These are phyloP conservation scores for Ligdia adustata DNA, from an alignment of 2,888 invertebrate genomes.

Conservation along the genomic window DNA sequence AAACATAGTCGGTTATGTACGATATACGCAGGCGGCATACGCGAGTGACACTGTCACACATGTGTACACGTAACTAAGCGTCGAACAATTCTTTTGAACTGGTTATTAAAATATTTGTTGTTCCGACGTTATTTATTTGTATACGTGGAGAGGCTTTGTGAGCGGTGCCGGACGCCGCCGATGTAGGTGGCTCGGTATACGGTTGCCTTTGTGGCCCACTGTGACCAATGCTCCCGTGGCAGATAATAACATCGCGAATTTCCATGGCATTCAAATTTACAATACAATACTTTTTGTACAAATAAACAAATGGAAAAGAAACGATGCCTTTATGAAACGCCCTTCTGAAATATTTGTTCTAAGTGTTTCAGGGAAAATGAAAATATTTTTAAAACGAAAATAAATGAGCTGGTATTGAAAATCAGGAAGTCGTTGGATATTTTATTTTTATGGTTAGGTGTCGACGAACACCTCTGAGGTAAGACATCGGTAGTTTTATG, in stretches of 20 bases:
- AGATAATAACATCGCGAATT: conserved; percentile 72
- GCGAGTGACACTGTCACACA: conserved; percentile 63
- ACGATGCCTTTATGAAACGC: conserved; percentile 24
- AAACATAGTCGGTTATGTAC: conserved; percentile 31
- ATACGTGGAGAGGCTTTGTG: conserved; percentile 73
- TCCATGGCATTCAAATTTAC: conserved; percentile 47
- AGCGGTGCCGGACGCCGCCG: conserved; percentile 60
- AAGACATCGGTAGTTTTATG: conserved; percentile 32
- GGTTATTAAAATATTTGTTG: conserved; percentile 84
- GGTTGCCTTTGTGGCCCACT: conserved; percentile 64
- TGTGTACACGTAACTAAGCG: conserved; percentile 65
- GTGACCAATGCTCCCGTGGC: conserved; percentile 71
- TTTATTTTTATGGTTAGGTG: conserved; percentile 11
- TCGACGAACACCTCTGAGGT: conserved; percentile 21
- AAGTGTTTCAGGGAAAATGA: conserved; percentile 3
- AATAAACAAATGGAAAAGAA: conserved; percentile 31
- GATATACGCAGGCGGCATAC: conserved; percentile 62
- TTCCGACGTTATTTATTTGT: conserved; percentile 81
- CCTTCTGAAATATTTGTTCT: conserved; percentile 16
- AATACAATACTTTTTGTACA: conserved; percentile 39
- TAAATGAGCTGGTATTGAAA: conserved; percentile 6
- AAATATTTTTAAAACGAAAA: too few relatives aligned
- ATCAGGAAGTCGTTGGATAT: conserved; percentile 4
- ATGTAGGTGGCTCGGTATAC: conserved; percentile 61
- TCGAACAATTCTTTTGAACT: conserved; percentile 76